phyloP scores from a whole-genome alignment of 1,140 invertebrate species.

The Bathynomus jamesi region DNA sequence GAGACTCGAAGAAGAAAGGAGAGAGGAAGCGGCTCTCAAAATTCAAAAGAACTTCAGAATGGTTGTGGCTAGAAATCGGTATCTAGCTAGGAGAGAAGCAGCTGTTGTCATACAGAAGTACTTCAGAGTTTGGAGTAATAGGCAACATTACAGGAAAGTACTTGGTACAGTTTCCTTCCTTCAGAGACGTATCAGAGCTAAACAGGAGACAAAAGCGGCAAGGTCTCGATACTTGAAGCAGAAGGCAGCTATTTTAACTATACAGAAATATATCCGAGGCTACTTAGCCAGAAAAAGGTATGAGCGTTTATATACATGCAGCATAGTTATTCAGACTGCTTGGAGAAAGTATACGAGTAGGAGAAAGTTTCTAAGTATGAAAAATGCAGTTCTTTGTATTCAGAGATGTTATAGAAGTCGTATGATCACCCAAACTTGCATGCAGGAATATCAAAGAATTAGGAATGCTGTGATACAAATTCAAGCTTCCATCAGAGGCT shows the following conservation, averaged over 20 bases:
- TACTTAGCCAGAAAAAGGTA: too few species aligned
- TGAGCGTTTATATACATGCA: too few species aligned
- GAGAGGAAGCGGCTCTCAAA: not conserved
- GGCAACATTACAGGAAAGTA: not conserved
- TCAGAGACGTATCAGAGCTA: too few species aligned
- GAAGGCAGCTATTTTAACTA: too few species aligned
- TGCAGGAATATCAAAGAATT: constrained; percentile 8
- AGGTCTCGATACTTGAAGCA: too few species aligned
- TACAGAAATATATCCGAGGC: too few species aligned
- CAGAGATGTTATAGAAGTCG: constrained; percentile 10
- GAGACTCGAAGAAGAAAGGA: too few species aligned
- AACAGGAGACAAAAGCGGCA: too few species aligned
- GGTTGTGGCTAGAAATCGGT: not conserved
- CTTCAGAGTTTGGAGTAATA: constrained; percentile 11
- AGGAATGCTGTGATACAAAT: constrained; percentile 10
- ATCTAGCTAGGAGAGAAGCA: not conserved
- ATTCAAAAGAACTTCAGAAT: constrained; percentile 6
- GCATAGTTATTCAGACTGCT: too few species aligned
- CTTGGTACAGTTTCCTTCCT: too few species aligned
- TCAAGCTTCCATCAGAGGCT: constrained; percentile 14
- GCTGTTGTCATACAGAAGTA: not conserved
- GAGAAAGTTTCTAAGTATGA: not conserved
- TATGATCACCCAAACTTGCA: not conserved
- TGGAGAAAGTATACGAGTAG: too few species aligned
- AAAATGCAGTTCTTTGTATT: constrained; percentile 7